Evolutionary conservation across 1,140 invertebrate species (phyloP), one percentile per base, ranked within the genome.

Genomic region (Philotrypesis tridentata): DNA sequence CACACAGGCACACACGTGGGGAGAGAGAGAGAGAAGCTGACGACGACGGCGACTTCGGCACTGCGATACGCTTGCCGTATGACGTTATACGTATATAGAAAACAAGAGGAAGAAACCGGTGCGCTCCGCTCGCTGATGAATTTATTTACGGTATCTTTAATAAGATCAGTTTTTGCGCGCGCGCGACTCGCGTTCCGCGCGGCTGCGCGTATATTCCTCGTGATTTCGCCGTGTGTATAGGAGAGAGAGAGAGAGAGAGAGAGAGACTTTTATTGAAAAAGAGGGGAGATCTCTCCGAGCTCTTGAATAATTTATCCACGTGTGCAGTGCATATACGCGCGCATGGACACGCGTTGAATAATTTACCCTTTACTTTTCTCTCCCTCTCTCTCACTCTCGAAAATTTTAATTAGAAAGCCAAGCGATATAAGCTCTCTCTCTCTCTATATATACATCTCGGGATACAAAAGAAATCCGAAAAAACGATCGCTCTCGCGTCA

Each of bases 101-200:
- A 71, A 67, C 60, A 48, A 65, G 27, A 55, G 17, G 48, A 55
- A n/a, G 3, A 55, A 17, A 55, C 21, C 17, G 48, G 21, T 55
- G 21, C 48, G 21, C 17, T 55, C 17, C n/a, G 27, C 14, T 17
- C n/a, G 21, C 14, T 14, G 55, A 73, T 72, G 65, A 79, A 79
- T 79, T 79, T 79, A 72, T 79, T 72, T 73, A 72, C 31, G n/a
- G 48, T 37, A n/a, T 61, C 48, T 27, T 71, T 71, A 79, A 61
- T 71, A 70, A 60, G 43, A 71, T 79, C 7, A 79, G 21, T 55
- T 55, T 55, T 60, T 79, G n/a, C n/a, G n/a, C n/a, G n/a, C 40
- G 7, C n/a, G 17, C 29, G 21, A 23, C 25, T n/a, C n/a, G n/a
- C 14, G 21, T 55, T 55, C 48, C 14, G 48, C 21, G 21, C 48